Percentiles rank a stretch among this genome's conserved stretches.
Conservation (phyloP, 2,888 invertebrate genomes). For the Augochlorella aurata region DNA sequence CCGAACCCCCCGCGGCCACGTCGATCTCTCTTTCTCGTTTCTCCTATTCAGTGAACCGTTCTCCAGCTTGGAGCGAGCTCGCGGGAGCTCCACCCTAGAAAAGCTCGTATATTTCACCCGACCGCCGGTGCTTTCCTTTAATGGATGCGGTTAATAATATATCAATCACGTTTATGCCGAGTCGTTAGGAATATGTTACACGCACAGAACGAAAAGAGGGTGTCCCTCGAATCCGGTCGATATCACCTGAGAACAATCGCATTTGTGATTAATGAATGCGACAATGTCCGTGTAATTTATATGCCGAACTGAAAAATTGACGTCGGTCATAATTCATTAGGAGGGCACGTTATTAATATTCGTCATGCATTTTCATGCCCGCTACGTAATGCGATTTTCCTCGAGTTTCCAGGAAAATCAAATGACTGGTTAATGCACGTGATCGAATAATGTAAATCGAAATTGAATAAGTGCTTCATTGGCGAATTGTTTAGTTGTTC, state of each 20-base stretch:
- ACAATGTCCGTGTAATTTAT: not conserved
- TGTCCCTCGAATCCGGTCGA: not conserved
- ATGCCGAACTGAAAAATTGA: not conserved
- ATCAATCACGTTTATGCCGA: slow-evolving; percentile 77
- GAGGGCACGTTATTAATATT: not conserved
- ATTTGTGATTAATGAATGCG: slow-evolving; percentile 3
- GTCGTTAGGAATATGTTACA: slow-evolving; percentile 42
- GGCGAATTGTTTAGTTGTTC: not conserved
- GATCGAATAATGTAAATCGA: not conserved
- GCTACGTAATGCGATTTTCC: not conserved
- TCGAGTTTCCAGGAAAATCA: not conserved
- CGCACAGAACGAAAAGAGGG: not conserved
- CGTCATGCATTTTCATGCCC: not conserved
- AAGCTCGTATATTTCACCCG: slow-evolving; percentile 75
- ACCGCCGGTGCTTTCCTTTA: slow-evolving; percentile 73
- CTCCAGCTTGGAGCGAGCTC: slow-evolving; percentile 33
- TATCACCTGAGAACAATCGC: slow-evolving; percentile 22
- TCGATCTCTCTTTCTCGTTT: slow-evolving; percentile 51
- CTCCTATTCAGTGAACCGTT: slow-evolving; percentile 57
- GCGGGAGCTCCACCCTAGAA: slow-evolving; percentile 57
- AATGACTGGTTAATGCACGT: not conserved
- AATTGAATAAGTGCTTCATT: not conserved
- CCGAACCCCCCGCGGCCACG: slow-evolving; percentile 48
- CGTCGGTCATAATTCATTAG: not conserved
- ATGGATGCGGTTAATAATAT: slow-evolving; percentile 79